phyloP scores from a whole-genome alignment of 2,113 vertebrate genomes.

The Stegostoma tigrinum region DNA sequence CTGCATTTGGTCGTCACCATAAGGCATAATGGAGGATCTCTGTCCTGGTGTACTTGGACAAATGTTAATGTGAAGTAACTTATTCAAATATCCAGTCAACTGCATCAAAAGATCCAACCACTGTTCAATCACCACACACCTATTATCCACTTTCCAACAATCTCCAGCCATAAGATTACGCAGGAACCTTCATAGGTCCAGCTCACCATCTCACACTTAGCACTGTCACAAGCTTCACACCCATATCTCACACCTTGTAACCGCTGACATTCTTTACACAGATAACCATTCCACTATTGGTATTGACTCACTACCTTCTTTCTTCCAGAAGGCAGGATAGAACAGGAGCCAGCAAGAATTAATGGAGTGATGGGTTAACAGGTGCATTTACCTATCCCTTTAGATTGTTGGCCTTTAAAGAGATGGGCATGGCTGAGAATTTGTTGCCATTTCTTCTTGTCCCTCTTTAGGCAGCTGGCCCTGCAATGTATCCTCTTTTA shows the following conservation, averaged over 20 bases:
- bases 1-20: neutral
- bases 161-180: neutral
- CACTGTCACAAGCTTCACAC: neutral
- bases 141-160: neutral
- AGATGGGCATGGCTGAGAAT: neutral
- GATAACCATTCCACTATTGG: neutral
- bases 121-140: neutral
- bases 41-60: neutral
- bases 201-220: neutral
- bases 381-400: neutral
- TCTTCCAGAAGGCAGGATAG: neutral
- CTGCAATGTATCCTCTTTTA: neutral
- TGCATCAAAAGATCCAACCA: neutral
- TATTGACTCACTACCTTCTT: neutral
- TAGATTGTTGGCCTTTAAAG: neutral
- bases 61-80: no score
- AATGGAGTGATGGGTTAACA: neutral
- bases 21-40: neutral
- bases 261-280: no score
- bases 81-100: neutral
- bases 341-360: neutral
- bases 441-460: neutral
- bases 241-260: neutral
- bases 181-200: neutral
- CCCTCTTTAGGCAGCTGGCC: neutral